Conservation (phyloP, 2,888 invertebrate genomes). For the Xestia c-nigrum region DNA sequence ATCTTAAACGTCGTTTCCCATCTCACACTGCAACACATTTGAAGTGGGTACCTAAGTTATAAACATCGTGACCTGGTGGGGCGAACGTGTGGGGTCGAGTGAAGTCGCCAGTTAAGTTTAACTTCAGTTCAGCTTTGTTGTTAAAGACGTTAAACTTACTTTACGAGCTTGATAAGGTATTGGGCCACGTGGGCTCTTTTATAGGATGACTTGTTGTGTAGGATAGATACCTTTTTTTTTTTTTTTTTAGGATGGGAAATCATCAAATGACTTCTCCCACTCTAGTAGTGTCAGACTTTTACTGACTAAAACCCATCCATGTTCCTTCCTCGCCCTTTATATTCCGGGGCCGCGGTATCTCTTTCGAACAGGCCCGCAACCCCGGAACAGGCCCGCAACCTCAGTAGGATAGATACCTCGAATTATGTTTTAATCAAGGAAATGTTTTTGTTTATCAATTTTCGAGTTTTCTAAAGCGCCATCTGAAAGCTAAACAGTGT, state of each 20-base stretch:
- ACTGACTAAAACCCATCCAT: too few relatives aligned
- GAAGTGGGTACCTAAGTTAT: constrained; percentile 15
- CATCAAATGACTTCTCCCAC: too few relatives aligned
- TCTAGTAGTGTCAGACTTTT: too few relatives aligned
- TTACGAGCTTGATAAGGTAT: constrained; percentile 48
- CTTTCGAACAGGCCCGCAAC: too few relatives aligned
- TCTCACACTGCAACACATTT: neutral
- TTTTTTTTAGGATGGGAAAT: too few relatives aligned
- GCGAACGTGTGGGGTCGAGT: constrained; percentile 16
- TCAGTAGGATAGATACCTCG: neutral
- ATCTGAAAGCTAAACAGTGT: neutral
- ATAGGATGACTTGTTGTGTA: constrained; percentile 5
- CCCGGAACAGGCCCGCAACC: too few relatives aligned
- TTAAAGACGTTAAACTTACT: constrained; percentile 42
- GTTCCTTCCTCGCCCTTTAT: too few relatives aligned
- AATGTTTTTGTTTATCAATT: neutral
- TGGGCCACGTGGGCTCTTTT: constrained; percentile 7
- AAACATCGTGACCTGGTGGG: constrained; percentile 31
- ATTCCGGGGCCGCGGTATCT: too few relatives aligned
- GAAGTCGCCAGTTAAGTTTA: constrained; percentile 38
- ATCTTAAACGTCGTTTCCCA: neutral
- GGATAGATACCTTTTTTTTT: neutral
- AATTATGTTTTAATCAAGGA: neutral
- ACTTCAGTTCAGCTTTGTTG: constrained; percentile 48
- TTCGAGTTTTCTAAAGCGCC: neutral